Percentiles rank a stretch among this genome's conserved stretches.
Conservation (phyloP, 2,113 vertebrate genomes). For the Aramus guarauna region DNA sequence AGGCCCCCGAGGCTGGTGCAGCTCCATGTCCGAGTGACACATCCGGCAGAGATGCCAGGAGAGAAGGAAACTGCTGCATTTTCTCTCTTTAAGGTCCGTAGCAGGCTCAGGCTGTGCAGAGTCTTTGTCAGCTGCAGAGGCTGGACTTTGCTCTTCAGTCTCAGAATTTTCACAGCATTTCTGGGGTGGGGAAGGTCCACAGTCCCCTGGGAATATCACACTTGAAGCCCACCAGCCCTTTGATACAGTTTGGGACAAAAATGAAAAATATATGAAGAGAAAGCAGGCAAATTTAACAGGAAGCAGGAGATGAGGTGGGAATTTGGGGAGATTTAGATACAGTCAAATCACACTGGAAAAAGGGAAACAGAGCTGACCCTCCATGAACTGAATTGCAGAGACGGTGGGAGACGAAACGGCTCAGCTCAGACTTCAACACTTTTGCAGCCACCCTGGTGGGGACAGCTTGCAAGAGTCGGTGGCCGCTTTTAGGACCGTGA, state of each 20-base stretch:
- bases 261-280: not conserved
- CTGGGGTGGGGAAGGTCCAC: not conserved
- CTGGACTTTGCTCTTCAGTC: not conserved
- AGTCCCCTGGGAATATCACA: not conserved
- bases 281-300: not conserved
- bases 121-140: not conserved
- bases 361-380: not conserved
- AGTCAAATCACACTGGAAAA: not conserved
- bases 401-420: not conserved
- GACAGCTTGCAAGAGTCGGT: not conserved
- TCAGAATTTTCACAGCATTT: not conserved
- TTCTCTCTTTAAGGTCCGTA: not conserved
- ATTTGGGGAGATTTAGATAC: not conserved
- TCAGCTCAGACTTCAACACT: not conserved
- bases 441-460: not conserved
- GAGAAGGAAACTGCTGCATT: not conserved
- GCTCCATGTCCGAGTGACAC: rapidly evolving
- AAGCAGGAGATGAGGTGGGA: not conserved
- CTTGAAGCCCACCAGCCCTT: not conserved
- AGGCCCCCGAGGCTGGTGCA: not conserved
- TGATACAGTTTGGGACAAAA: not conserved
- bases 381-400: not conserved
- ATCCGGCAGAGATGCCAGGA: not conserved
- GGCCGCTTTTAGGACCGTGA: not conserved
- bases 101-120: not conserved